Evolutionary conservation across 2,888 invertebrate species (phyloP), one percentile per base, ranked within the genome.

Genomic region (Meta bourneti): DNA sequence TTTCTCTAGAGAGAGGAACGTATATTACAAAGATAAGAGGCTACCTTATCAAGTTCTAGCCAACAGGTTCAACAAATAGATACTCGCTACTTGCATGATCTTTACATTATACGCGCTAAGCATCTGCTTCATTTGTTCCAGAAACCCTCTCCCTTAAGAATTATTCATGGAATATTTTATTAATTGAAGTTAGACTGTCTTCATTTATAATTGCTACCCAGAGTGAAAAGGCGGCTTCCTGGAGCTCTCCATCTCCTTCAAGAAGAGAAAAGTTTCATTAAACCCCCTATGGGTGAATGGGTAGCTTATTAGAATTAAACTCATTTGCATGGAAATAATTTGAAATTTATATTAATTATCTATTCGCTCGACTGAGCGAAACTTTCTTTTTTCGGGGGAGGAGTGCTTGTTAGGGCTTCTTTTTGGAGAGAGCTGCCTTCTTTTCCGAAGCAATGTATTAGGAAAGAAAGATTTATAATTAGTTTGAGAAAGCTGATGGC

Each of bases 281-380:
- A 61, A 81, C 48, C 48, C 13, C 48, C n/a, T 81, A 69, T 81
- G 80, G 80, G 70, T 81, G 80, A 81, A 69, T 81, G 34, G 48
- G 52, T 52, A 71, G 71, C 82, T 82, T 72, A 82, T 82, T 72
- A 20, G 72, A 82, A 71, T 70, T 81, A 81, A 81, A 82, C 51
- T 52, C 82, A 82, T 82, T 49, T 79, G 71, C 51, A 72, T 49
- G 82, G 82, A 82, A 82, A 71, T 82, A 72, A 82, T 82, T 82
- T 19, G 82, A 82, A 71, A 82, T 82, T 82, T 82, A 52, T 71
- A 82, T 71, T 82, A 71, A 82, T 82, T 82, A 82, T 71, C 69
- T 70, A 48, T 48, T 61, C 61, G 79, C 20, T 61, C 51, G 54
- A 11, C 54, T 79, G 54, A 8, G 20, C 48, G 13, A 61, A 20